Evolutionary conservation across 1,140 invertebrate species (phyloP).

Genomic region (Papilio polyxenes): DNA sequence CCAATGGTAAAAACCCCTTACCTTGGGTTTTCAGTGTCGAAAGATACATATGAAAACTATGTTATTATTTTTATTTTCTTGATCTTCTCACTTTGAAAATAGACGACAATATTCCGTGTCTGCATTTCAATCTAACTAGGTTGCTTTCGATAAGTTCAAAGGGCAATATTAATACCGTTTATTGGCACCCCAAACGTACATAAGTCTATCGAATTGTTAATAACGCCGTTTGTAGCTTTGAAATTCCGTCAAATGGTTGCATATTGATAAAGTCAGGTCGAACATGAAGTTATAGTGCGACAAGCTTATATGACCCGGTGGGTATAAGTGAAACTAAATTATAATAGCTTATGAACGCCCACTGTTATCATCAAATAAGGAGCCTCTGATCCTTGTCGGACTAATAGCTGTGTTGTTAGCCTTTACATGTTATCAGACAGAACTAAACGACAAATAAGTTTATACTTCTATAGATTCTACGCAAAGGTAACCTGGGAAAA

Average conservation of each 20-base stretch:
- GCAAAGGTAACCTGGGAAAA: too few relatives aligned
- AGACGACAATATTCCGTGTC: background rate
- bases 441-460: too few relatives aligned
- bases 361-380: background rate
- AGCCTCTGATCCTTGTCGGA: too few relatives aligned
- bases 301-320: background rate
- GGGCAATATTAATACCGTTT: background rate
- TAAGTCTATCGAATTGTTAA: background rate
- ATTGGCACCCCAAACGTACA: background rate
- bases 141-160: background rate
- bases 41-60: background rate
- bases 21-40: background rate
- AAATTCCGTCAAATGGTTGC: background rate
- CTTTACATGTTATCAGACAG: too few relatives aligned
- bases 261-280: background rate
- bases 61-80: background rate
- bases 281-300: background rate
- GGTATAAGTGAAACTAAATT: background rate
- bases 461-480: too few relatives aligned
- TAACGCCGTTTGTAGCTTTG: background rate
- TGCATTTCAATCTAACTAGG: background rate
- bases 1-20: too few relatives aligned
- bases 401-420: too few relatives aligned
- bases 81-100: background rate
- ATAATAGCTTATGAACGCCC: background rate